Evolutionary conservation across 2,797 vertebrate species (phyloP).

Genomic region (Megalops cyprinoides): DNA sequence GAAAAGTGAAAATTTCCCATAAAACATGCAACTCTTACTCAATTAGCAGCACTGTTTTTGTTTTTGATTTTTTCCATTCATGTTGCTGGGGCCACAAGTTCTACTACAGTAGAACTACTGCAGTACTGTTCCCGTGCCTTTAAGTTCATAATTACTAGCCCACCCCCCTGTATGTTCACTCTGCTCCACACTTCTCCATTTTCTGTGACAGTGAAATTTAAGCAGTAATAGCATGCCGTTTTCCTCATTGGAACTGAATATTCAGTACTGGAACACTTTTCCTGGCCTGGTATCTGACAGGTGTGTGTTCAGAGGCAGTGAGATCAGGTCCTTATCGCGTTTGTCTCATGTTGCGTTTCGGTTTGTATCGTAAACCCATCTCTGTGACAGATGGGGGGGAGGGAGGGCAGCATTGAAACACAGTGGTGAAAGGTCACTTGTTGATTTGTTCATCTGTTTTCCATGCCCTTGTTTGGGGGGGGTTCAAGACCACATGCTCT

Average conservation of each 20-base stretch:
- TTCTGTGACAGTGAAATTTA: no score
- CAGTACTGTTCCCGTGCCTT: no score
- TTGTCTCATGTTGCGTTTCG: not conserved
- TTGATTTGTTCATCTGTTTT: conserved; percentile 9
- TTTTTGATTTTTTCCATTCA: no score
- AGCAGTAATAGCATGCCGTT: no score
- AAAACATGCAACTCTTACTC: not conserved
- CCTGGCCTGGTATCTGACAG: not conserved
- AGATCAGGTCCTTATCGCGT: not conserved
- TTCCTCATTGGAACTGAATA: no score
- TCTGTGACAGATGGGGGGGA: not conserved
- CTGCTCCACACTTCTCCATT: no score
- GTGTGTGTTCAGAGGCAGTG: not conserved
- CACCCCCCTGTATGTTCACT: no score
- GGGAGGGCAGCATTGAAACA: not conserved
- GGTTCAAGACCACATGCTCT: not conserved
- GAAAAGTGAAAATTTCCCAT: not conserved
- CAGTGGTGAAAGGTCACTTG: conserved; percentile 3
- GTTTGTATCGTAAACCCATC: not conserved
- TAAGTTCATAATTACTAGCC: no score
- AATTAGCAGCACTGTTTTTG: not conserved
- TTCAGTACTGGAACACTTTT: no score
- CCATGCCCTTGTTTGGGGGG: not conserved
- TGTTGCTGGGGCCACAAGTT: not conserved
- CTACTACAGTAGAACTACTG: no score